A percentile compares a stretch with the other conserved stretches of the same genome.
phyloP scores from a whole-genome alignment of 2,797 vertebrate species.

The Aulostomus chinensis region DNA sequence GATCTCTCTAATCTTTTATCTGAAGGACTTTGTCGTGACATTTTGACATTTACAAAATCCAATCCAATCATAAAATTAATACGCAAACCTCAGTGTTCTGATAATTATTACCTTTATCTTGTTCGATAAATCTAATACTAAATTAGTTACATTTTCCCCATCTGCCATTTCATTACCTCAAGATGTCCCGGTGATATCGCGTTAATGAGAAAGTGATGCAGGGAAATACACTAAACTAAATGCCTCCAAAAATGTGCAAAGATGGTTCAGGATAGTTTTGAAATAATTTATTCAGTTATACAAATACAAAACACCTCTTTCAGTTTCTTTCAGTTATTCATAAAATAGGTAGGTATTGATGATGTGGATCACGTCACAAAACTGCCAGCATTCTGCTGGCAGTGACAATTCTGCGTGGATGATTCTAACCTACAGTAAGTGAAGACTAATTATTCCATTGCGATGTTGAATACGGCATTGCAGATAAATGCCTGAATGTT shows the following conservation, averaged over 20 bases:
- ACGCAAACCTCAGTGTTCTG: no score
- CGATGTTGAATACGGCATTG: constrained; percentile 39
- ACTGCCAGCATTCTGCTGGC: constrained; percentile 28
- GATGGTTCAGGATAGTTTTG: constrained; percentile 28
- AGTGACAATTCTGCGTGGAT: constrained; percentile 24
- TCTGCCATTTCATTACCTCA: no score
- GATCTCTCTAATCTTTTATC: no score
- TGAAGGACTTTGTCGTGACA: no score
- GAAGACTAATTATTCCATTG: constrained; percentile 39
- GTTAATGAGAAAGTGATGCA: no score
- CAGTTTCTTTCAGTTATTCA: constrained; percentile 56
- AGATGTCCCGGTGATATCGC: no score
- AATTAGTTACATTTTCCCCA: no score
- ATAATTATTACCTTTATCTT: no score
- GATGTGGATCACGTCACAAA: constrained; percentile 34
- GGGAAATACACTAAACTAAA: no score
- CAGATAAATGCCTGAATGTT: constrained; percentile 2
- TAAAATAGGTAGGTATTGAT: constrained; percentile 67
- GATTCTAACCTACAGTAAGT: constrained; percentile 21
- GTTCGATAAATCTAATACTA: no score
- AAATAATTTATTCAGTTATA: constrained; percentile 81
- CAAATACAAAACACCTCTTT: constrained; percentile 76
- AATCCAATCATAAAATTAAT: no score
- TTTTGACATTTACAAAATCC: no score
- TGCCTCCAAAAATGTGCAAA: not conserved